Evolutionary conservation across 2,797 vertebrate species (phyloP).

Genomic region (Melanotaenia maccullochi): DNA sequence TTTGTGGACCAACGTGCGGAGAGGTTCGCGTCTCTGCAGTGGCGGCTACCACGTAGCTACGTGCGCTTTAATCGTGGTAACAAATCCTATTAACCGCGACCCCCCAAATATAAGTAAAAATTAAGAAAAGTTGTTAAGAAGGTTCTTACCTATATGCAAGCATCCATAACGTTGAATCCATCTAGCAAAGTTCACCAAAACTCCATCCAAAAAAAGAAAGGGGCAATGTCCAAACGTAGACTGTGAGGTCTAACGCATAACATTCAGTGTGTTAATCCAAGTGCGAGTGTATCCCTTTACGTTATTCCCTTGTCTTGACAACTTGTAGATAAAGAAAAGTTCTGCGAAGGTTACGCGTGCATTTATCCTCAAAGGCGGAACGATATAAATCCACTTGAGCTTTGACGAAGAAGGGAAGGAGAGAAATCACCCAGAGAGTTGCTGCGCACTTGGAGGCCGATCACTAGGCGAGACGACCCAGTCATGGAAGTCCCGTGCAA

Average conservation of each 20-base stretch:
- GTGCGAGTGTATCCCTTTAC: constrained; percentile 57
- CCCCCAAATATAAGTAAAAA: neutral
- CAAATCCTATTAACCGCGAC: neutral
- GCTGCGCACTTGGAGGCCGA: constrained; percentile 66
- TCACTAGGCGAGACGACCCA: constrained; percentile 31
- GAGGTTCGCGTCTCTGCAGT: neutral
- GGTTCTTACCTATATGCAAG: constrained; percentile 82
- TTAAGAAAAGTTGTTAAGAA: neutral
- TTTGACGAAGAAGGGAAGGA: constrained; percentile 23
- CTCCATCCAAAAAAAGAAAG: constrained; percentile 66
- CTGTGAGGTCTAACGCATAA: constrained; percentile 50
- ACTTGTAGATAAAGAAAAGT: constrained; percentile 28
- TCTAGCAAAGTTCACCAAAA: constrained; percentile 68
- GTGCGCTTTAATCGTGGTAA: neutral
- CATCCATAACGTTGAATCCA: constrained; percentile 83
- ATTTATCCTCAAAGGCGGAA: constrained; percentile 51
- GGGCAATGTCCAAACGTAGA: constrained; percentile 54
- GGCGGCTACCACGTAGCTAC: neutral
- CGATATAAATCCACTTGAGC: constrained; percentile 74
- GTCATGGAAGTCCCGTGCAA: constrained; percentile 53
- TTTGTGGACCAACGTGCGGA: constrained; percentile 14
- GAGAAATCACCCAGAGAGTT: constrained; percentile 40
- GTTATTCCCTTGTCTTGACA: constrained; percentile 60
- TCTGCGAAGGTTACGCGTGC: constrained; percentile 51
- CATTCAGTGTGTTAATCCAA: constrained; percentile 75